Evolutionary conservation across 2,888 invertebrate species (phyloP).

Genomic region (Drosophila subsilvestris): DNA sequence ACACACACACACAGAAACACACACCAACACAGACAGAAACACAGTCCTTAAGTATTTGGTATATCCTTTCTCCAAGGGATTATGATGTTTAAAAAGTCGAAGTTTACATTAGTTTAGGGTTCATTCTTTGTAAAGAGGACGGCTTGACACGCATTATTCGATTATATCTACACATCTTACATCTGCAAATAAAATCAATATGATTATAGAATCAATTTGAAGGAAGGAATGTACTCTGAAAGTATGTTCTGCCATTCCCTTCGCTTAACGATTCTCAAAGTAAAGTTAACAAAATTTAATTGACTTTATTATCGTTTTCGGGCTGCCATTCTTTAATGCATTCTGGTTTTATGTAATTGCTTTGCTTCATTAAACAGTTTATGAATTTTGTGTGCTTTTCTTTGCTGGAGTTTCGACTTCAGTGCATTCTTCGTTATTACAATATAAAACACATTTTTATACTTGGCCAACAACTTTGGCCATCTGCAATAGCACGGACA

Average conservation of each 20-base stretch:
- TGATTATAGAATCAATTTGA: not conserved
- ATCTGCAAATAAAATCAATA: conserved; percentile 15
- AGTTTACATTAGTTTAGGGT: conserved; percentile 52
- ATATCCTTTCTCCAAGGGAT: conserved; percentile 26
- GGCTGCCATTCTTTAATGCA: conserved; percentile 23
- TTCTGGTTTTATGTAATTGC: conserved; percentile 64
- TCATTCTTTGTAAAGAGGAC: conserved; percentile 74
- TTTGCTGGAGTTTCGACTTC: conserved; percentile 55
- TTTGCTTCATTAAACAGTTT: conserved; percentile 74
- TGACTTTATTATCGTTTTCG: conserved; percentile 28
- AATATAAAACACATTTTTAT: conserved; percentile 52
- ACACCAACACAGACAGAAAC: conserved; percentile 16
- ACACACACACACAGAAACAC: conserved; percentile 11
- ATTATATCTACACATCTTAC: conserved; percentile 54
- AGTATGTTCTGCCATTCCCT: no score
- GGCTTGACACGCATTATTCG: conserved; percentile 73
- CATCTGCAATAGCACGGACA: conserved; percentile 63
- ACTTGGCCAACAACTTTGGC: conserved; percentile 48
- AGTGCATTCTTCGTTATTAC: conserved; percentile 60
- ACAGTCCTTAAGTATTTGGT: conserved; percentile 10
- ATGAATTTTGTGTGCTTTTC: conserved; percentile 47
- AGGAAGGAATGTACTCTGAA: not conserved
- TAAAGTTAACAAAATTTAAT: conserved; percentile 26
- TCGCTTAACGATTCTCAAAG: not conserved
- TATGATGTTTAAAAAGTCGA: conserved; percentile 48